A percentile compares a stretch with the other conserved stretches of the same genome.
These are phyloP conservation scores for Chionomys nivalis DNA, from an alignment of 2,113 vertebrate genomes.

Conservation along the genomic window DNA sequence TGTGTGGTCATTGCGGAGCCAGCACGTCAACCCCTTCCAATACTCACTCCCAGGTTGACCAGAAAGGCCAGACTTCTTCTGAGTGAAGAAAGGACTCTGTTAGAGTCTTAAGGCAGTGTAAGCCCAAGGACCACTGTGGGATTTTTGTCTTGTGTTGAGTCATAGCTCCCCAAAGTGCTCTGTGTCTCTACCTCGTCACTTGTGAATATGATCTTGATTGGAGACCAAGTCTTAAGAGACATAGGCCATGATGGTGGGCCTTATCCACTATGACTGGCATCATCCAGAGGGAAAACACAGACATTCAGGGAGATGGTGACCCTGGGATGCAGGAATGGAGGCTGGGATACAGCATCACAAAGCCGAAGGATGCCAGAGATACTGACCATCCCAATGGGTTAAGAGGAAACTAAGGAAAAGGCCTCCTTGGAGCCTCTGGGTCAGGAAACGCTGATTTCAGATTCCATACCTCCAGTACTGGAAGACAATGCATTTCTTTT, in stretches of 20 bases:
- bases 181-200: neutral
- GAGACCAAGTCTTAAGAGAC: neutral
- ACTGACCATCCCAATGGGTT: too few species aligned
- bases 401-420: neutral
- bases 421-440: too few species aligned
- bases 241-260: too few species aligned
- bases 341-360: accelerated
- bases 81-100: neutral
- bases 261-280: neutral
- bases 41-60: neutral
- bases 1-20: accelerated
- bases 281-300: neutral
- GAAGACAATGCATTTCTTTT: neutral
- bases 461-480: too few species aligned
- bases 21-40: accelerated
- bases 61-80: too few species aligned
- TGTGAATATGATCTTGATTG: too few species aligned
- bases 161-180: neutral
- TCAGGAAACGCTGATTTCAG: neutral
- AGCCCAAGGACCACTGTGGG: neutral
- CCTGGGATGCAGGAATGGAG: neutral
- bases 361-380: neutral
- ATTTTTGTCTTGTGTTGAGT: neutral
- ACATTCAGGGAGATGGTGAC: too few species aligned
- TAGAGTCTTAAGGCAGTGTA: neutral